A percentile compares a stretch with the other conserved stretches of the same genome.
Conservation (phyloP, 1,140 invertebrate genomes). For the Archivesica marissinica region DNA sequence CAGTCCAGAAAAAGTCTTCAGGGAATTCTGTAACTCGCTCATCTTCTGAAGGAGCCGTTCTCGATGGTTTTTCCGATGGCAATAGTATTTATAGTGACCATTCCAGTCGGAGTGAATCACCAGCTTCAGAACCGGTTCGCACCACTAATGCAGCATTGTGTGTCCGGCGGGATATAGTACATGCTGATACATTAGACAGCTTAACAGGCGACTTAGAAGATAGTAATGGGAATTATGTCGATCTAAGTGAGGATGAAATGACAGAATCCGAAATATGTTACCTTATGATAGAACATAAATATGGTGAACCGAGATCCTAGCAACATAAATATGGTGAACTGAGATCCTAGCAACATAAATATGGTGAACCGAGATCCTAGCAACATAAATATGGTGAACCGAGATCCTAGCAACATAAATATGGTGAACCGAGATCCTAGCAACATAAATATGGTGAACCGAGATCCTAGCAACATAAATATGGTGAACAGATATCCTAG, state of each 20-base stretch:
- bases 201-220: conserved; percentile 58
- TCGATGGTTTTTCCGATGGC: conserved; percentile 78
- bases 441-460: too few relatives aligned
- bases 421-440: too few relatives aligned
- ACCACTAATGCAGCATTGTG: conserved; percentile 68
- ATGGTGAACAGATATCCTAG: too few relatives aligned
- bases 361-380: too few relatives aligned
- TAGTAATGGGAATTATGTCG: conserved; percentile 54
- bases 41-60: conserved; percentile 79
- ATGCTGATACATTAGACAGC: conserved; percentile 79
- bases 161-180: conserved; percentile 75
- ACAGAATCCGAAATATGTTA: conserved; percentile 71
- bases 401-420: too few relatives aligned
- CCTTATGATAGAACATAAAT: conserved; percentile 76
- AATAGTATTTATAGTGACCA: conserved; percentile 80
- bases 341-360: too few relatives aligned
- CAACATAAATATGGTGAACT: too few relatives aligned
- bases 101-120: conserved; percentile 79
- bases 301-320: conserved; percentile 74
- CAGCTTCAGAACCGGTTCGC: conserved; percentile 79
- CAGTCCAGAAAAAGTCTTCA: conserved; percentile 67
- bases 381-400: too few relatives aligned
- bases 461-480: too few relatives aligned
- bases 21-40: conserved; percentile 80
- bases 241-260: conserved; percentile 68